These are phyloP conservation scores for Limnothrissa miodon DNA, from an alignment of 2,113 vertebrate species.

Conservation along the genomic window DNA sequence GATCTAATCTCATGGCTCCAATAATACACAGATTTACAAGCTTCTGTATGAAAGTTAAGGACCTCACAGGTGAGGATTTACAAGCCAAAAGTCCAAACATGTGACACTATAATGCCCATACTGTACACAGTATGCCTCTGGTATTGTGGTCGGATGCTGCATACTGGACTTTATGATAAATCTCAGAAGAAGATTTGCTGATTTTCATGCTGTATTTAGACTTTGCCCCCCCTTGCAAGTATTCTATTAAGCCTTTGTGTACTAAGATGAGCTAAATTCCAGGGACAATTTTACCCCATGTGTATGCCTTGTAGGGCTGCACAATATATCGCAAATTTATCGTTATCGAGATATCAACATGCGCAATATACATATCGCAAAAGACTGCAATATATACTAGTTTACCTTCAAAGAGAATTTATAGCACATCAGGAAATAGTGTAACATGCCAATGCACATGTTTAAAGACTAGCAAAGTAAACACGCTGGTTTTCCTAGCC, in stretches of 20 bases:
- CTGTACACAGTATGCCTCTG: not conserved
- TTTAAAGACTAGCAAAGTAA: no score
- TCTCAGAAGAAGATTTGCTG: not conserved
- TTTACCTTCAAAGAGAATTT: no score
- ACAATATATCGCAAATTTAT: no score
- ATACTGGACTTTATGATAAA: not conserved
- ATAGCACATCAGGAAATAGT: no score
- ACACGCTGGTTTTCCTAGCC: no score
- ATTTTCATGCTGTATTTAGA: not conserved
- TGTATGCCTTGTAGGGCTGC: no score
- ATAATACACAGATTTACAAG: not conserved
- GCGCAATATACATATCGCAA: no score
- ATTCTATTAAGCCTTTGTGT: conserved; percentile 29
- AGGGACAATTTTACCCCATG: not conserved
- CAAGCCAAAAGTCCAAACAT: no score
- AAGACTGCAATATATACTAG: no score
- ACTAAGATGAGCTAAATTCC: conserved; percentile 37
- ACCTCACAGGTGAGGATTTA: not conserved
- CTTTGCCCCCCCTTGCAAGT: not conserved
- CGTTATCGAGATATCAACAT: no score
- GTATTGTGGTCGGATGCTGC: not conserved
- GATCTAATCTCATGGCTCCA: not conserved
- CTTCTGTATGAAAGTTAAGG: not conserved
- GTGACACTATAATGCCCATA: not conserved
- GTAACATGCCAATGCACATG: no score